These are phyloP conservation scores for Pipa parva DNA, from an alignment of 2,113 vertebrate species.

Conservation along the genomic window DNA sequence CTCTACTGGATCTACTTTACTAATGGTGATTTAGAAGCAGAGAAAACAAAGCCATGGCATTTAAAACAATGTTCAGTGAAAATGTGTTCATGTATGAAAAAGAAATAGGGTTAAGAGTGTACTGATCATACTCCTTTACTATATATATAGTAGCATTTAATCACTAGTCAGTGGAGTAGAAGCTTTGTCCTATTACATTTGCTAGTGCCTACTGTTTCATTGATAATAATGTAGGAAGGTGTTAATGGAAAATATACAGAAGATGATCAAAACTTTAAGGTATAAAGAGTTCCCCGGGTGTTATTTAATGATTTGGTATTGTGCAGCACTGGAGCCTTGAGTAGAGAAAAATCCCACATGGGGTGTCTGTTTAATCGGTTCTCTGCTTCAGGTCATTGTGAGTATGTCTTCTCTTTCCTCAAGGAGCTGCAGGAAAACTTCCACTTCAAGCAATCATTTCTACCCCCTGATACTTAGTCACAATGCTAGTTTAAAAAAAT, in stretches of 20 bases:
- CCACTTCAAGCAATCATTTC: conserved; percentile 33
- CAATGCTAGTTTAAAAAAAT: conserved; percentile 23
- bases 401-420: conserved; percentile 30
- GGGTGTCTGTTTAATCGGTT: conserved; percentile 32
- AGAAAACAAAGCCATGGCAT: too few relatives aligned
- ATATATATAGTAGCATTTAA: too few relatives aligned
- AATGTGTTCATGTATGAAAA: too few relatives aligned
- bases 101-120: too few relatives aligned
- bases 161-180: too few relatives aligned
- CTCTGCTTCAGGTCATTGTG: conserved; percentile 32
- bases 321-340: conserved; percentile 14
- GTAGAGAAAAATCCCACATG: conserved; percentile 30
- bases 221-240: conserved; percentile 7
- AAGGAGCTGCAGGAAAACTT: conserved; percentile 23
- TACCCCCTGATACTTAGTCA: conserved; percentile 28
- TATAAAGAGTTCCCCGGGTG: conserved; percentile 30
- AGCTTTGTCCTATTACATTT: background rate
- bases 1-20: too few relatives aligned
- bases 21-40: too few relatives aligned
- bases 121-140: too few relatives aligned
- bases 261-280: conserved; percentile 32
- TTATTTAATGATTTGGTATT: conserved; percentile 35
- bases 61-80: too few relatives aligned
- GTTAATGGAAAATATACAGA: conserved; percentile 35
- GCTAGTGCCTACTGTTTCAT: conserved; percentile 16